A percentile compares a stretch with the other conserved stretches of the same genome.
Evolutionary conservation across 2,888 invertebrate genomes (phyloP).

Genomic region (Bruchidius siliquastri): DNA sequence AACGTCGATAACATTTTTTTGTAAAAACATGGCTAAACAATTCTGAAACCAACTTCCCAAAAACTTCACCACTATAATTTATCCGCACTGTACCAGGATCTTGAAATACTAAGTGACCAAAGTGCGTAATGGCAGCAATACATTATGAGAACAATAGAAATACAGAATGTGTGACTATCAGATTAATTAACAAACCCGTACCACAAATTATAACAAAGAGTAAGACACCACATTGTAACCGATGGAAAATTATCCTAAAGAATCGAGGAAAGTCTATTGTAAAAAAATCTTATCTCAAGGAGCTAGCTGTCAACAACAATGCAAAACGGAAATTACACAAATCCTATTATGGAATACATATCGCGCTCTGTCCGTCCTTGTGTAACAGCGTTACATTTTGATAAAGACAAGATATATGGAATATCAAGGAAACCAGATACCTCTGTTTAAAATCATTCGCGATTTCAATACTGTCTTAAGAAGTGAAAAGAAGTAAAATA

Average conservation of each 20-base stretch:
- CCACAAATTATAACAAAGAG: background rate
- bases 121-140: background rate
- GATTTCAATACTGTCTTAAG: too few relatives aligned
- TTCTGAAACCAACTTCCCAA: too few relatives aligned
- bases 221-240: background rate
- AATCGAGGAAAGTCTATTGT: background rate
- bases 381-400: too few relatives aligned
- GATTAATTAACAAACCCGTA: background rate
- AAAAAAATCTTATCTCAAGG: background rate
- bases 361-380: too few relatives aligned
- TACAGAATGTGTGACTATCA: background rate
- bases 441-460: too few relatives aligned
- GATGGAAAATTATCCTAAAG: background rate
- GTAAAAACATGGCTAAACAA: too few relatives aligned
- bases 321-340: background rate
- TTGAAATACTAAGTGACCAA: background rate
- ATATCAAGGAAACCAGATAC: too few relatives aligned
- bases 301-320: background rate
- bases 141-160: background rate
- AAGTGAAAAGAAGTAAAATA: too few relatives aligned
- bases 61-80: too few relatives aligned
- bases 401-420: too few relatives aligned
- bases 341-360: background rate
- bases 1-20: too few relatives aligned
- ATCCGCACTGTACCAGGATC: background rate